These are phyloP conservation scores for Patella pellucida DNA, from an alignment of 2,888 invertebrate genomes.

Conservation along the genomic window DNA sequence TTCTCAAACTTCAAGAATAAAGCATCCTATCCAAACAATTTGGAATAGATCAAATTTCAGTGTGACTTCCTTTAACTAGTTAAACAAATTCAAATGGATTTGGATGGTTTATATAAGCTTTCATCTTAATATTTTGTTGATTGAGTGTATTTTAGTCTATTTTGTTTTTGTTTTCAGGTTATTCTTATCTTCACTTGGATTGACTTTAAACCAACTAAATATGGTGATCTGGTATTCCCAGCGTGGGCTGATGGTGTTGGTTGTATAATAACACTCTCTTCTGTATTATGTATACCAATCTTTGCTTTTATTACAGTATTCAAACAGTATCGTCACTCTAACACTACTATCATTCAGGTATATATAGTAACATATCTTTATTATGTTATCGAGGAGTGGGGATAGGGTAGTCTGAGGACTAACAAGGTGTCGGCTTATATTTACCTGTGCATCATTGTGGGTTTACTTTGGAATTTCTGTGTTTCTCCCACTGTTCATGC, in stretches of 20 bases:
- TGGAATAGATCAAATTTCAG: too few species aligned
- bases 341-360: constrained; percentile 37
- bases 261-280: constrained; percentile 80
- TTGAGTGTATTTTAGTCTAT: neutral
- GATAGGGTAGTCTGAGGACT: too few species aligned
- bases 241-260: constrained; percentile 81
- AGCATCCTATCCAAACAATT: too few species aligned
- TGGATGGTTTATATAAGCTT: too few species aligned
- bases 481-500: too few species aligned
- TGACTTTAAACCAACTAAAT: constrained; percentile 78
- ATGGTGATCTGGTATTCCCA: constrained; percentile 80
- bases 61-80: neutral
- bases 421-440: too few species aligned
- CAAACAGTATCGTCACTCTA: constrained; percentile 24
- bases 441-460: too few species aligned
- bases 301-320: constrained; percentile 75
- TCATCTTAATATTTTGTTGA: neutral
- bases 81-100: neutral
- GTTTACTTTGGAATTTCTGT: too few species aligned
- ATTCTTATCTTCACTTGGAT: constrained; percentile 82
- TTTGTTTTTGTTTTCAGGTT: constrained; percentile 74
- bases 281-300: constrained; percentile 79
- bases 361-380: neutral
- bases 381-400: too few species aligned
- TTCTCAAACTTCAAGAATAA: too few species aligned